phyloP scores from a whole-genome alignment of 2,888 invertebrate species.

The Melanotus villosus region DNA sequence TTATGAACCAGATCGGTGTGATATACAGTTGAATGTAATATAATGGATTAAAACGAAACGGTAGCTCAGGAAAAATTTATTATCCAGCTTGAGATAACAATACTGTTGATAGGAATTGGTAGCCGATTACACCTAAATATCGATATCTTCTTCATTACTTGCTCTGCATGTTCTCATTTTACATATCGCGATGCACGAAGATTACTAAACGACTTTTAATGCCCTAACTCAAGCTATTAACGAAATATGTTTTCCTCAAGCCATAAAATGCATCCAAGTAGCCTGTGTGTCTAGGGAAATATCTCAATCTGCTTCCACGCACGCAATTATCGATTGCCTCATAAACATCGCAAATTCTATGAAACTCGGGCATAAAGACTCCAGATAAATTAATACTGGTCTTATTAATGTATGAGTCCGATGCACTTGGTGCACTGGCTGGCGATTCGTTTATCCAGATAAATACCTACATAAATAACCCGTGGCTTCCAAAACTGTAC shows the following conservation, averaged over 20 bases:
- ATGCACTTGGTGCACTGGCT: conserved; percentile 53
- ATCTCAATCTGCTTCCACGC: conserved; percentile 65
- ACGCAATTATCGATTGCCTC: conserved; percentile 65
- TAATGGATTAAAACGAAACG: no score
- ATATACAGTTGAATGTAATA: no score
- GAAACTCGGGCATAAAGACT: conserved; percentile 59
- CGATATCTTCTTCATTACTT: conserved; percentile 63
- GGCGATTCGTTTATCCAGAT: conserved; percentile 61
- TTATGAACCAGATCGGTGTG: no score
- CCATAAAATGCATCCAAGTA: conserved; percentile 55
- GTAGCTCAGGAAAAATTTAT: background rate
- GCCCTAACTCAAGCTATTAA: conserved; percentile 67
- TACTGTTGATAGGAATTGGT: conserved; percentile 51
- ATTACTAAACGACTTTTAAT: conserved; percentile 67
- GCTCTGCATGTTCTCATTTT: conserved; percentile 67
- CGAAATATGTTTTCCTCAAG: conserved; percentile 61
- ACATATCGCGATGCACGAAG: conserved; percentile 69
- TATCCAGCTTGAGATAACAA: conserved; percentile 26
- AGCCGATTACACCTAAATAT: conserved; percentile 41
- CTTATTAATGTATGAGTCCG: conserved; percentile 61
- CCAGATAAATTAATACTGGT: conserved; percentile 61
- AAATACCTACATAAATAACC: conserved; percentile 64
- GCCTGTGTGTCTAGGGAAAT: conserved; percentile 59
- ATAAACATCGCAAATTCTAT: conserved; percentile 63
- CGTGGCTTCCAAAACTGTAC: conserved; percentile 62